Percentiles rank a stretch among this genome's conserved stretches.
Conservation (phyloP, 2,888 invertebrate genomes). For the Sthenelais limicola region DNA sequence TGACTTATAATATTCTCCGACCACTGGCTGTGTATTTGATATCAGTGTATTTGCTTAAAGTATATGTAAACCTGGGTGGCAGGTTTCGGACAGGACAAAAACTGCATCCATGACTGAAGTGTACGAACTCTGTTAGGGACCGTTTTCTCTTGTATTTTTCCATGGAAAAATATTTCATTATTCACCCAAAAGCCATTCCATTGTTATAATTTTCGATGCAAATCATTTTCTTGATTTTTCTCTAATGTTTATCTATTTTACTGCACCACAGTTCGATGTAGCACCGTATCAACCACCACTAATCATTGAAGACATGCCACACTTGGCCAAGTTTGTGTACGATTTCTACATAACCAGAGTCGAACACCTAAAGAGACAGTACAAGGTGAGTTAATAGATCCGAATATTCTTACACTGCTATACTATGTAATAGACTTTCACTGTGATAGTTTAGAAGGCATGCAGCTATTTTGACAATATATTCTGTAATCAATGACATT, state of each 20-base stretch:
- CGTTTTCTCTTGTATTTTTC: too few species aligned
- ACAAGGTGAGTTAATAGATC: constrained; percentile 29
- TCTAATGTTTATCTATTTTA: background rate
- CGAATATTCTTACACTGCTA: constrained; percentile 10
- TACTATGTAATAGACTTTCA: background rate
- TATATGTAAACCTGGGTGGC: too few species aligned
- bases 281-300: constrained; percentile 73
- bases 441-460: background rate
- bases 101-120: too few species aligned
- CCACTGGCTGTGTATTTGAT: too few species aligned
- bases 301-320: constrained; percentile 88
- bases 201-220: too few species aligned
- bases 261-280: constrained; percentile 53
- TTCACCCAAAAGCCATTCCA: too few species aligned
- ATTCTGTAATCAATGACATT: constrained; percentile 21
- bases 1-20: too few species aligned
- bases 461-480: background rate
- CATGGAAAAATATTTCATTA: too few species aligned
- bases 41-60: too few species aligned
- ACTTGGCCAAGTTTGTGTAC: constrained; percentile 96
- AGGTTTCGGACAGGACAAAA: too few species aligned
- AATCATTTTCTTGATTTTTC: too few species aligned
- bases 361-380: constrained; percentile 44
- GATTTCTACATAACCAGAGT: constrained; percentile 80
- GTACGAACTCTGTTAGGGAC: too few species aligned